phyloP scores from a whole-genome alignment of 2,113 vertebrate species.

The Leucosticte australis region DNA sequence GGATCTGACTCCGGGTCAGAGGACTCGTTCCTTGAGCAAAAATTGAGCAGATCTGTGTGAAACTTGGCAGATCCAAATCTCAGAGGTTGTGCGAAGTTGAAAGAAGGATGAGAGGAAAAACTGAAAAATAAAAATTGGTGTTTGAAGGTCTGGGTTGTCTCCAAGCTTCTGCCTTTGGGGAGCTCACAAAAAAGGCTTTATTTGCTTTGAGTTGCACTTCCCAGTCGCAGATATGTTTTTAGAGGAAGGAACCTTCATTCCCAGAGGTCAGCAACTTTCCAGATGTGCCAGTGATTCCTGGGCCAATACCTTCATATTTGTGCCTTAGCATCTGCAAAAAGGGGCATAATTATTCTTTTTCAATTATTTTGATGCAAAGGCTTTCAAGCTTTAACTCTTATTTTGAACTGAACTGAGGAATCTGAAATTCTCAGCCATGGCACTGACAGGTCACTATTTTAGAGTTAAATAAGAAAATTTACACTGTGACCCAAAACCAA shows the following conservation, averaged over 20 bases:
- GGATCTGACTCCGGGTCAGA: background rate
- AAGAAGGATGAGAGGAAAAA: background rate
- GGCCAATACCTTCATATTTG: background rate
- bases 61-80: background rate
- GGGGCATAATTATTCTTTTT: background rate
- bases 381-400: background rate
- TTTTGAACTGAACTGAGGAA: background rate
- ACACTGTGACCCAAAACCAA: background rate
- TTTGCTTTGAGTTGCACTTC: background rate
- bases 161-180: background rate
- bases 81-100: background rate
- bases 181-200: background rate
- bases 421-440: background rate
- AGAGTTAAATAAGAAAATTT: background rate
- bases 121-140: rapidly evolving
- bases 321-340: background rate
- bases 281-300: background rate
- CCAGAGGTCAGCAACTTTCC: background rate
- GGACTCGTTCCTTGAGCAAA: background rate
- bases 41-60: background rate
- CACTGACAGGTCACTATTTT: background rate
- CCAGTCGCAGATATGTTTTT: background rate
- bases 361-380: background rate
- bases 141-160: background rate
- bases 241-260: background rate